Evolutionary conservation across 2,888 invertebrate species (phyloP).

Genomic region (Scaptodrosophila latifasciaeformis): DNA sequence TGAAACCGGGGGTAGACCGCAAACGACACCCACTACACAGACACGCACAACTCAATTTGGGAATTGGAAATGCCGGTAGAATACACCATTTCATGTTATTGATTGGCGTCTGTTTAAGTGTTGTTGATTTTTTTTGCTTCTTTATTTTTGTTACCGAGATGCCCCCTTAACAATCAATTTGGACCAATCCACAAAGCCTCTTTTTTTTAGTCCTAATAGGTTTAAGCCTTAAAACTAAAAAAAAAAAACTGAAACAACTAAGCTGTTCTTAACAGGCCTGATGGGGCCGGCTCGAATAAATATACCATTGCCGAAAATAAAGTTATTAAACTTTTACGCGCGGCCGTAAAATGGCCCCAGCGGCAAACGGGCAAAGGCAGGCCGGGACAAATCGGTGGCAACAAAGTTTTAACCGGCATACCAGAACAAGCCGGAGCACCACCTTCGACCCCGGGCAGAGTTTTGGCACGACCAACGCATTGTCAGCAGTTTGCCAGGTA

Average conservation of each 20-base stretch:
- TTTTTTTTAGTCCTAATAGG: background rate
- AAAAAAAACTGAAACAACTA: background rate
- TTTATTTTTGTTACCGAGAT: background rate
- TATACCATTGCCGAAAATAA: background rate
- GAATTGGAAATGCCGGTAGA: too few species aligned
- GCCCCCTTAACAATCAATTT: background rate
- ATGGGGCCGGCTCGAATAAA: too few species aligned
- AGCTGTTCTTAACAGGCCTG: too few species aligned
- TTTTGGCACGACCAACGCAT: background rate
- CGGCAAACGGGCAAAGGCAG: constrained; percentile 22
- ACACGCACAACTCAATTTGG: constrained; percentile 9
- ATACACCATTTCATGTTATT: too few species aligned
- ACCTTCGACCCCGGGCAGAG: background rate
- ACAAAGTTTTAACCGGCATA: constrained; percentile 40
- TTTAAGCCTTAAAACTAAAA: background rate
- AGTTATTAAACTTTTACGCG: constrained; percentile 2
- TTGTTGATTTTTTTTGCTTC: constrained; percentile 29
- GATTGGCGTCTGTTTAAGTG: constrained; percentile 40
- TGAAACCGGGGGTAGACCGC: background rate
- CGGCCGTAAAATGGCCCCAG: constrained; percentile 3
- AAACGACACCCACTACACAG: constrained; percentile 10
- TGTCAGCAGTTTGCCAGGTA: constrained; percentile 41
- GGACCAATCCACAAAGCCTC: background rate
- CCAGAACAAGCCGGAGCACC: constrained; percentile 4
- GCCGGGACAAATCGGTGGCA: constrained; percentile 33